Base-by-base conservation (phyloP, 2,113 vertebrate species). In the Agapornis roseicollis region DNA sequence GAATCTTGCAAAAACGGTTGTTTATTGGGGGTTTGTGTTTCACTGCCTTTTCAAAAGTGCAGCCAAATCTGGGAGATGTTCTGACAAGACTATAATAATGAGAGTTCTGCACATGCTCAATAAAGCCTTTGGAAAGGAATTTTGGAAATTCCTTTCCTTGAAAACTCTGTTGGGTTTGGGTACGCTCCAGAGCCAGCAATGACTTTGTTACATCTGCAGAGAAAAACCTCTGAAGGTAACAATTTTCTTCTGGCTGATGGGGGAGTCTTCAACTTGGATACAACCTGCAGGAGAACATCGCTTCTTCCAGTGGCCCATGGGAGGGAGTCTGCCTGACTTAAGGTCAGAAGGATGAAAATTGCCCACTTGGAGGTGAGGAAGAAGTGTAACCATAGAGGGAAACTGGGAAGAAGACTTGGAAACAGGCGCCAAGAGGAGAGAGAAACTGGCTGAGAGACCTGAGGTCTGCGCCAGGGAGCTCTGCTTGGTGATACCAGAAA, bases 401-500 rank as follows among this genome's bases (percentile, higher is more conserved):
- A 71, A 49, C 29, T 16, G 18, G 33, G 29, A 29, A 46, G 9
- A 50, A 64, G n/a, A 37, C 29, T 42, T 65, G 72, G 55, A 64
- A 87, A 73, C 6, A 29, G 29, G 17, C 37, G 17, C 37, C 58
- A 52, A 89, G 24, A 55, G 15, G 65, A 39, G 44, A 11, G 20
- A 78, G 16, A 37, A 58, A 33, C 12, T n/a, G 23, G 27, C 28
- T n/a, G 53, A 52, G 80, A 83, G 18, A 71, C 11, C 10, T 23
- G 11, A 33, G 6, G 6, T 64, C 17, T 60, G 24, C 27, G 8
- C 25, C 29, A 69, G 56, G 25, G 25, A 66, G 0, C 28, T 35
- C 28, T 49, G 14, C 0, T 0, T 1, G 1, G 4, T n/a, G 60
- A 70, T 27, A 65, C 14, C 29, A 79, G 77, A 47, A 89, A 49